These are phyloP conservation scores for Lordiphosa clarofinis DNA, from an alignment of 1,140 invertebrate species.

Conservation along the genomic window DNA sequence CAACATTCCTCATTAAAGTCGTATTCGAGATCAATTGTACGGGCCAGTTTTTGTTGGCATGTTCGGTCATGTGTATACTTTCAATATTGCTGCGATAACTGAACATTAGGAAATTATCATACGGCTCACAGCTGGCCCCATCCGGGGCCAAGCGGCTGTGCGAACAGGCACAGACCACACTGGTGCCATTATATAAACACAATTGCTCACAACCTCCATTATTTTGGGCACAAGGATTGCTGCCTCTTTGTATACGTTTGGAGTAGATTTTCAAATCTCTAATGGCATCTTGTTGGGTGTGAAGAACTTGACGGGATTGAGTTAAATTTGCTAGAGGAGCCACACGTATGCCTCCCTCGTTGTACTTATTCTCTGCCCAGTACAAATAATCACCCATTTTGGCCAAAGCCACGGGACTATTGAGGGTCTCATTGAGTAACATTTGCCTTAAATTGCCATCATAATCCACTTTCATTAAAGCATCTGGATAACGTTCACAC, in stretches of 20 bases:
- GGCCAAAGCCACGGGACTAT: conserved; percentile 87
- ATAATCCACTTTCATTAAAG: conserved; percentile 88
- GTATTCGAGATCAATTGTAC: conserved; percentile 86
- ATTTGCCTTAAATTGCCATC: conserved; percentile 87
- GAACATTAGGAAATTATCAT: conserved; percentile 88
- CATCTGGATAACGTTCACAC: conserved; percentile 88
- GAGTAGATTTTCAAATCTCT: conserved; percentile 86
- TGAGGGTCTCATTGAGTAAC: conserved; percentile 86
- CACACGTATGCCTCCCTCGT: conserved; percentile 84
- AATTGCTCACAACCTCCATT: conserved; percentile 91
- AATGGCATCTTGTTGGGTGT: conserved; percentile 84
- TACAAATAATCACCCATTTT: conserved; percentile 69
- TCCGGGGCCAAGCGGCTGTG: conserved; percentile 86
- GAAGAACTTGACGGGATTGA: conserved; percentile 81
- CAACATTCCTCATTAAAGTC: conserved; percentile 88
- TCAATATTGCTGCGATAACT: conserved; percentile 87
- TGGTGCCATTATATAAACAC: conserved; percentile 88
- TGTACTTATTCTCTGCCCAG: conserved; percentile 81
- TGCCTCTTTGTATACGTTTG: conserved; percentile 81
- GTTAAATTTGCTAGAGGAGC: conserved; percentile 83
- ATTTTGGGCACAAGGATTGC: conserved; percentile 85
- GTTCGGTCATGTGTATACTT: conserved; percentile 87
- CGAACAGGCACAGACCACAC: conserved; percentile 86
- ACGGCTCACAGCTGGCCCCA: conserved; percentile 85
- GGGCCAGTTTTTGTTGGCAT: conserved; percentile 87